phyloP scores from a whole-genome alignment of 2,888 invertebrate species.

The Rhyacophila evoluta region DNA sequence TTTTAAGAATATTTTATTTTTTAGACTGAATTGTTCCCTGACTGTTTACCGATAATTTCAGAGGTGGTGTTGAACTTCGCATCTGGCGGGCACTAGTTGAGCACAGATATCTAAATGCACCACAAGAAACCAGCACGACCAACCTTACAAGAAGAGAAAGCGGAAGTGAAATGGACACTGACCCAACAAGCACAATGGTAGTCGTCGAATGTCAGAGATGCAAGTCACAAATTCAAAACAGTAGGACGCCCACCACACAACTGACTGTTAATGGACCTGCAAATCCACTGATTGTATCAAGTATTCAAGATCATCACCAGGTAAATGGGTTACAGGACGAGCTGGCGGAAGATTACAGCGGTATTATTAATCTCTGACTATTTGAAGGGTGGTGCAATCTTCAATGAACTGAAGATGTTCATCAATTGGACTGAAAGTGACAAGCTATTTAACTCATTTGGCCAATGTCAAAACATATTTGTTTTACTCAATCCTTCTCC shows the following conservation, averaged over 20 bases:
- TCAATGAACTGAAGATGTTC: constrained; percentile 58
- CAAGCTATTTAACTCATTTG: constrained; percentile 10
- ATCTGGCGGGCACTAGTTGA: constrained; percentile 86
- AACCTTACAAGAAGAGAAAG: constrained; percentile 58
- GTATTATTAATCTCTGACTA: constrained; percentile 65
- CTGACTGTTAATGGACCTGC: constrained; percentile 57
- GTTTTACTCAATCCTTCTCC: not conserved
- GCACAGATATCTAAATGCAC: constrained; percentile 62
- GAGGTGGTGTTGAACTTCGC: constrained; percentile 85
- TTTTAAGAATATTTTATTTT: too few species aligned
- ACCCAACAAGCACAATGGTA: constrained; percentile 64
- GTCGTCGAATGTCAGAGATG: constrained; percentile 65
- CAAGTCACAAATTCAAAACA: constrained; percentile 57
- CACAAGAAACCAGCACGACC: constrained; percentile 28
- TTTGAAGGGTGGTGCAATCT: constrained; percentile 70
- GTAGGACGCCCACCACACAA: constrained; percentile 52
- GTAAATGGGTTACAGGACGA: constrained; percentile 61
- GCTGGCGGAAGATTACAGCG: constrained; percentile 60
- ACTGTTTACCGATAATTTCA: too few species aligned
- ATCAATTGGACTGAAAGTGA: constrained; percentile 3
- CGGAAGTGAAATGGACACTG: constrained; percentile 66
- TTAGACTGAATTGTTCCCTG: too few species aligned
- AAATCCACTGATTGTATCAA: constrained; percentile 64
- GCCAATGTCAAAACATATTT: constrained; percentile 16
- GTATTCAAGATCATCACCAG: constrained; percentile 58